Conservation (phyloP, 2,888 invertebrate genomes). For the Terebella lapidaria region DNA sequence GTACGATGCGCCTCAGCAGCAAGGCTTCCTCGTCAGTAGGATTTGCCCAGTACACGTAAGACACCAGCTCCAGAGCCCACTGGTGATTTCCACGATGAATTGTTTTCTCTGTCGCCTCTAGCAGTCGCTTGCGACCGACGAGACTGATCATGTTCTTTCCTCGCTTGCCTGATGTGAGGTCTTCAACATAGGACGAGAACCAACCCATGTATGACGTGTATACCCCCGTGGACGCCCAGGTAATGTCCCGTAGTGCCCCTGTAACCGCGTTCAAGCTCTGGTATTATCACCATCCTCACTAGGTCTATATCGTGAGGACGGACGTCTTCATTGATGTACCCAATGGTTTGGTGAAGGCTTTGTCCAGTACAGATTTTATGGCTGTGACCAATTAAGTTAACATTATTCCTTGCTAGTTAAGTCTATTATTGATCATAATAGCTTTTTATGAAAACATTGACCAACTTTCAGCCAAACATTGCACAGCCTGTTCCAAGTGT, state of each 20-base stretch:
- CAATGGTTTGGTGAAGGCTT: constrained; percentile 42
- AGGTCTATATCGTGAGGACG: constrained; percentile 40
- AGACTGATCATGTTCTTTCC: constrained; percentile 30
- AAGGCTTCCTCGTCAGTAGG: constrained; percentile 24
- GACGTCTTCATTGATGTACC: constrained; percentile 36
- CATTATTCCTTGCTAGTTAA: too few relatives aligned
- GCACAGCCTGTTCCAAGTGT: too few relatives aligned
- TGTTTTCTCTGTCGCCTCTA: constrained; percentile 26
- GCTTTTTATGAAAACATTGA: too few relatives aligned
- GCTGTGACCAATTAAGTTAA: too few relatives aligned
- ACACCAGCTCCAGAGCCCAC: constrained; percentile 37
- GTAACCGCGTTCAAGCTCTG: constrained; percentile 26
- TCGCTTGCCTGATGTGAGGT: constrained; percentile 20
- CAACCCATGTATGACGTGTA: constrained; percentile 25
- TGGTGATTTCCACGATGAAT: constrained; percentile 30
- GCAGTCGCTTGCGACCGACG: constrained; percentile 22
- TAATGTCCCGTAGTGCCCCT: constrained; percentile 36
- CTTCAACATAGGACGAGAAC: constrained; percentile 18
- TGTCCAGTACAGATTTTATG: too few relatives aligned
- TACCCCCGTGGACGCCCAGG: constrained; percentile 39
- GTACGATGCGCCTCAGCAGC: constrained; percentile 27
- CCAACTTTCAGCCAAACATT: too few relatives aligned
- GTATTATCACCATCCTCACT: constrained; percentile 31
- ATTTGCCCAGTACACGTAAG: constrained; percentile 23
- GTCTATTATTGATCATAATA: too few relatives aligned